Conservation (phyloP, 2,113 vertebrate genomes). For the Notothenia rossii region DNA sequence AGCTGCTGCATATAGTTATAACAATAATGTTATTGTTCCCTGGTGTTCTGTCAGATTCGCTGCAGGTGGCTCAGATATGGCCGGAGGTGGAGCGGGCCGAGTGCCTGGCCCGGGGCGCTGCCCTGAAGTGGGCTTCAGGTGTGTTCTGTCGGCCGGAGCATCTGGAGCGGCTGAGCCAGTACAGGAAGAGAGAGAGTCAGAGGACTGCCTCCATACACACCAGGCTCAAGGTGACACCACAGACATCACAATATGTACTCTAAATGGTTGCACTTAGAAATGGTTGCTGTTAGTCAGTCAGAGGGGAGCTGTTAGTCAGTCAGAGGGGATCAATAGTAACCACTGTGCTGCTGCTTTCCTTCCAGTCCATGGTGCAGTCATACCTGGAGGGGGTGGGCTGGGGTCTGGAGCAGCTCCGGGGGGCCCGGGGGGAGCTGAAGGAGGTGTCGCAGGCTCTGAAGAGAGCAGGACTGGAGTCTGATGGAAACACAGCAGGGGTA, state of each 20-base stretch:
- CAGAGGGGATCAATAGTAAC: neutral
- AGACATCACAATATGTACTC: neutral
- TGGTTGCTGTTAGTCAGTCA: neutral
- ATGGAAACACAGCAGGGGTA: conserved; percentile 68
- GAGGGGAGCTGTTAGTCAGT: neutral
- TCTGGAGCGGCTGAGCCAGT: conserved; percentile 90
- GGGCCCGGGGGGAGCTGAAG: conserved; percentile 83
- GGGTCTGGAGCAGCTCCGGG: conserved; percentile 90
- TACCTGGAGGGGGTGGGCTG: conserved; percentile 93
- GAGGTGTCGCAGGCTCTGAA: conserved; percentile 84
- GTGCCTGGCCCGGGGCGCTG: conserved; percentile 90
- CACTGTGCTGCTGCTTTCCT: conserved; percentile 1
- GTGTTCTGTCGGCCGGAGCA: conserved; percentile 93
- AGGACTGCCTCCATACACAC: conserved; percentile 93
- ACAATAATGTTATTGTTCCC: neutral
- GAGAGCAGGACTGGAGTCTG: conserved; percentile 80
- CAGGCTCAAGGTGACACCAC: conserved; percentile 90
- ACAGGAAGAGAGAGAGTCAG: conserved; percentile 91
- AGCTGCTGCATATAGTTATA: neutral
- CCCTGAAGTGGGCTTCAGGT: conserved; percentile 97
- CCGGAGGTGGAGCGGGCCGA: conserved; percentile 90
- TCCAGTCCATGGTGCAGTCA: conserved; percentile 93
- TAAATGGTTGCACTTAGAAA: neutral
- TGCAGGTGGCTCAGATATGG: conserved; percentile 72
- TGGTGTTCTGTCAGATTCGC: neutral